phyloP scores from a whole-genome alignment of 2,888 invertebrate genomes.

The Hemicrepidius hirtus region DNA sequence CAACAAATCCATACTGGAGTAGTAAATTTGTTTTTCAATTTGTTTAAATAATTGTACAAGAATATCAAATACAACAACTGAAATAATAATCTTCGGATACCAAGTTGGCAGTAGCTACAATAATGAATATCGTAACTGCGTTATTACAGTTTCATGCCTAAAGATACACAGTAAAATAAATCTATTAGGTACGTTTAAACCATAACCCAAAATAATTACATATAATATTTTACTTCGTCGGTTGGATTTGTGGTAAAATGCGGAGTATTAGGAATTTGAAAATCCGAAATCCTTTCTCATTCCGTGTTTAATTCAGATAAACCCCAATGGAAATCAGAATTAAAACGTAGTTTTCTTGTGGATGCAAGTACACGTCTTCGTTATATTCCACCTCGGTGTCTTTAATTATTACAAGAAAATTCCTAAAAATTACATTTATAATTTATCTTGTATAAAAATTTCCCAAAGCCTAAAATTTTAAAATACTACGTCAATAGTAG shows the following conservation, averaged over 20 bases:
- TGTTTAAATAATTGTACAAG: too few relatives aligned
- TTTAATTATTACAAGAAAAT: not conserved
- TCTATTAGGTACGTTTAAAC: slow-evolving; percentile 54
- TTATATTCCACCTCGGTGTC: slow-evolving; percentile 48
- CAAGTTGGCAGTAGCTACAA: too few relatives aligned
- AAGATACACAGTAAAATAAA: not conserved
- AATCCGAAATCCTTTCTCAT: slow-evolving; percentile 71
- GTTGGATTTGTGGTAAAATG: slow-evolving; percentile 66
- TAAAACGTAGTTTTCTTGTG: slow-evolving; percentile 71
- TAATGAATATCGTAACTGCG: too few relatives aligned
- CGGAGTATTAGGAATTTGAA: slow-evolving; percentile 69
- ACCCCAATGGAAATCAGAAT: slow-evolving; percentile 72
- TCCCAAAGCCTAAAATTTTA: not conserved
- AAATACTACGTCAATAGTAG: too few relatives aligned
- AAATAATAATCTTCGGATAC: too few relatives aligned
- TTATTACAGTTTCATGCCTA: not conserved
- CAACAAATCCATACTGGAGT: too few relatives aligned
- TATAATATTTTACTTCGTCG: slow-evolving; percentile 66
- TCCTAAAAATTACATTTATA: not conserved
- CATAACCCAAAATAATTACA: slow-evolving; percentile 67
- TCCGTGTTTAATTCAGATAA: slow-evolving; percentile 70
- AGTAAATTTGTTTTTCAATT: too few relatives aligned
- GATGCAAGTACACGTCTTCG: slow-evolving; percentile 51
- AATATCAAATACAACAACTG: too few relatives aligned
- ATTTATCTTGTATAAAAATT: not conserved